Conservation (phyloP, 1,140 invertebrate species). For the Camponotus floridanus region DNA sequence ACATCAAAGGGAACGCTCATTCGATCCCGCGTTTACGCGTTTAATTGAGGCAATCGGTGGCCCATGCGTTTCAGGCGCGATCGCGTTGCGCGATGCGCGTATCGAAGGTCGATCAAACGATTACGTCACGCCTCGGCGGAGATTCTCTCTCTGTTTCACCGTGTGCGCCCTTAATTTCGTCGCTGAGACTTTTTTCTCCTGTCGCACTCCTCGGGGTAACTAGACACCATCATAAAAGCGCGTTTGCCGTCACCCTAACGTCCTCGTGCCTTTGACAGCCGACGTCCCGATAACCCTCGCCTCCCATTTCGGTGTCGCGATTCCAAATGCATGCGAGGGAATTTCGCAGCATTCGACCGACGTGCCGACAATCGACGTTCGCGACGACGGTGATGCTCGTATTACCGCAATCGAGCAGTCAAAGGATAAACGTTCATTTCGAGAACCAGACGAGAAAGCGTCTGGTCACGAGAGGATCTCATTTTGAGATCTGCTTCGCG, state of each 20-base stretch:
- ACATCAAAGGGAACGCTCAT: constrained; percentile 48
- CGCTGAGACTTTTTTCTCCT: constrained; percentile 35
- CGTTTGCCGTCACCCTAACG: constrained; percentile 55
- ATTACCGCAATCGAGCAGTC: constrained; percentile 70
- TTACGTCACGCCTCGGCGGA: constrained; percentile 34
- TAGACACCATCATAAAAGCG: constrained; percentile 65
- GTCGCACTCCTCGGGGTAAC: constrained; percentile 43
- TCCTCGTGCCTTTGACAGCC: constrained; percentile 66
- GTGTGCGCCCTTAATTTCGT: constrained; percentile 63
- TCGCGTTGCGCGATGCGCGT: neutral
- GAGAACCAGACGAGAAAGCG: constrained; percentile 21
- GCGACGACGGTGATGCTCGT: constrained; percentile 41
- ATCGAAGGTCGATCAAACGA: constrained; percentile 56
- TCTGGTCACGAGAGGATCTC: neutral
- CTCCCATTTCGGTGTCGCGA: constrained; percentile 72
- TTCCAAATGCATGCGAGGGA: constrained; percentile 71
- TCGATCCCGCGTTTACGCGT: constrained; percentile 48
- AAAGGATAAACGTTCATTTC: constrained; percentile 74
- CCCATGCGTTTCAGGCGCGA: neutral
- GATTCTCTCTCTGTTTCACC: neutral
- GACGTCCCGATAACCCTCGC: constrained; percentile 59
- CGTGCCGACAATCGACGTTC: constrained; percentile 61
- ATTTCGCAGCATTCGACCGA: constrained; percentile 60
- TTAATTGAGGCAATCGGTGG: constrained; percentile 53
- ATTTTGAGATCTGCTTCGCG: neutral